Evolutionary conservation across 2,797 vertebrate species (phyloP), one percentile per base, ranked within the genome.

Genomic region (Anguilla marmorata): DNA sequence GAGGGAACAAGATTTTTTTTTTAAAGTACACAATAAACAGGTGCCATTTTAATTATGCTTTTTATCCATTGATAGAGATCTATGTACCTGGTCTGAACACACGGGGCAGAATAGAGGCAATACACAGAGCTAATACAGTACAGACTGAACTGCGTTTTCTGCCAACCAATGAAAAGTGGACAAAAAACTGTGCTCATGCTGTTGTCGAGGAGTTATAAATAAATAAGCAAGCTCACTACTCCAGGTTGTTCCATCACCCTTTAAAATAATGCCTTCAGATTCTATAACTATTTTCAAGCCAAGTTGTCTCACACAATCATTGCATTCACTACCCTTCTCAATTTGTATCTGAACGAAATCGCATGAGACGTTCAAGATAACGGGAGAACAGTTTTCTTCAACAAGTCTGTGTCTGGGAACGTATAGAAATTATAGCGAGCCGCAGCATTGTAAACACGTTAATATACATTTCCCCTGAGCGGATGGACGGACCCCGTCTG

Each of bases 21-120:
- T 45, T 4, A 90, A 91, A 94, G 94, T 94, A 92, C 41, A 93
- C 94, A 95, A 93, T 94, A 94, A 95, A 93, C 94, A 92, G 92
- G 95, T 90, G 90, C 33, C 27, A 91, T 90, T 94, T 94, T 95
- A 92, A 94, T 94, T 95, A 92, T 95, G 50, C 60, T 66, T 19
- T 45, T 54, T 50, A 50, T 16, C 19, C 45, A n/a, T 48, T 45
- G 24, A 24, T 82, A 24, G 21, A 82, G 41, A 82, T 50, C 45
- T 9, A 79, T 37, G 4, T 21, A 7, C 56, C 56, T 58, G 56
- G 56, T 58, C 12, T 58, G 56, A 19, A 19, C 56, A 58, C 16
- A 58, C 9, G 56, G 56, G 56, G 12, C 30, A 37, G 33, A 76
- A 37, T 12, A 76, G 27, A 76, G 30, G 30, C 27, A 76, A 37